Evolutionary conservation across 2,888 invertebrate species (phyloP), one percentile per base, ranked within the genome.

Genomic region (Lamproptera curius): DNA sequence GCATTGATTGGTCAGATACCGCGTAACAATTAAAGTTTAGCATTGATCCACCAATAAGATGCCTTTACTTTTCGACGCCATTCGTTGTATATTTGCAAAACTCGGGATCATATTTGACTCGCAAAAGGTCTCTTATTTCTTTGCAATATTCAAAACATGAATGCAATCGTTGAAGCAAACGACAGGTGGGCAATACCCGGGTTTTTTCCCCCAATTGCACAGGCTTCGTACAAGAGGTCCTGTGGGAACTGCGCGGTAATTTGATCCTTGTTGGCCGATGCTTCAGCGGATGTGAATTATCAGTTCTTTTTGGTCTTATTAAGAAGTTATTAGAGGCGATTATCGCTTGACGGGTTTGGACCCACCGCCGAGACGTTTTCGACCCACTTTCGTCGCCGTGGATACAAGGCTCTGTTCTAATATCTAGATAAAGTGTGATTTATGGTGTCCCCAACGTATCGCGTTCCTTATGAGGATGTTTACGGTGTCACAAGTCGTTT

Each of bases 381-480:
- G 47, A 38, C 48, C 48, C 17, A 49, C 48, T 43, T 49, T 43
- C 42, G 5, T 43, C n/a, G 39, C 34, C 34, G 39, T 49, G 48
- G 48, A 39, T 28, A 42, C 42, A 48, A 42, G 48, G 42, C 37
- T 43, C 34, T 43, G 42, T 43, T 39, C 48, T 43, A 43, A 40
- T 49, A 49, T 40, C 39, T 38, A 49, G 43, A 49, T 49, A 49
- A 40, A 39, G 28, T 34, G 42, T 42, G 48, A 49, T 49, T 43
- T 49, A 49, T 43, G 17, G 33, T 16, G 35, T 43, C 35, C 33
- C 43, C 39, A 13, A 16, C 20, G 37, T 31, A 38, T 31, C n/a
- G 26, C 11, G 35, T 40, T 31, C 41, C 23, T 13, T 15, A 8
- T 11, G 38, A 13, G 2, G 3, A 26, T 34, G 16, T 34, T 33